A percentile compares a stretch with the other conserved stretches of the same genome.
phyloP scores from a whole-genome alignment of 2,113 vertebrate species.

The Thunnus thynnus region DNA sequence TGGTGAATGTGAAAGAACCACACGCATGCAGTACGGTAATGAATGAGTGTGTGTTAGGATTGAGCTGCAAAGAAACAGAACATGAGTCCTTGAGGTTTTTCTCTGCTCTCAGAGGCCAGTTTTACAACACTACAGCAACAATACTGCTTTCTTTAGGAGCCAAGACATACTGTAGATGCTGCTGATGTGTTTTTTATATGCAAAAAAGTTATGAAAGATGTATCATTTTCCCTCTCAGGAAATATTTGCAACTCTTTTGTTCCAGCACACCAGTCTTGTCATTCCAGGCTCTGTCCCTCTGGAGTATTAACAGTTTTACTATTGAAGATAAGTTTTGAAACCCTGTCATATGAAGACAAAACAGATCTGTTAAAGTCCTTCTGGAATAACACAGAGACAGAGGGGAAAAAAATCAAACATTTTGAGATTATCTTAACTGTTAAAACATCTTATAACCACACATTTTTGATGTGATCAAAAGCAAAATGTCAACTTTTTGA shows the following conservation, averaged over 20 bases:
- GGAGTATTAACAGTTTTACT: constrained; percentile 6
- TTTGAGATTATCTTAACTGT: not conserved
- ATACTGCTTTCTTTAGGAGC: constrained; percentile 12
- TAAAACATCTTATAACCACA: not conserved
- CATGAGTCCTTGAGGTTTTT: constrained; percentile 32
- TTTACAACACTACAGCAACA: constrained; percentile 34
- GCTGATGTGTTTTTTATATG: not conserved
- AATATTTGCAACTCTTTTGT: constrained; percentile 20
- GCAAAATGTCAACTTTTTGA: not conserved
- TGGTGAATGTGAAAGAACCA: not conserved
- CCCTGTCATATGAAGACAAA: not conserved
- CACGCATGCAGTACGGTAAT: not conserved
- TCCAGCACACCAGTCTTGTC: not conserved
- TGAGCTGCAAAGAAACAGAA: constrained; percentile 20
- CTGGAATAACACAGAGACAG: not conserved
- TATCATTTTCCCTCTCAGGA: constrained; percentile 20
- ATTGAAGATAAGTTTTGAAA: constrained; percentile 5
- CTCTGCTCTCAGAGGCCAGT: constrained; percentile 27
- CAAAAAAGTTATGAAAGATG: constrained; percentile 37
- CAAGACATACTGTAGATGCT: constrained; percentile 3
- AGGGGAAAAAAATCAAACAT: not conserved
- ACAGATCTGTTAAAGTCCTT: not conserved
- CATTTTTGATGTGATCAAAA: not conserved
- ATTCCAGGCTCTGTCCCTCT: constrained; percentile 9
- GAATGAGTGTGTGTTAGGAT: constrained; percentile 10